Evolutionary conservation across 2,888 invertebrate species (phyloP), one percentile per base, ranked within the genome.

Genomic region (Troglohyphantes excavatus): DNA sequence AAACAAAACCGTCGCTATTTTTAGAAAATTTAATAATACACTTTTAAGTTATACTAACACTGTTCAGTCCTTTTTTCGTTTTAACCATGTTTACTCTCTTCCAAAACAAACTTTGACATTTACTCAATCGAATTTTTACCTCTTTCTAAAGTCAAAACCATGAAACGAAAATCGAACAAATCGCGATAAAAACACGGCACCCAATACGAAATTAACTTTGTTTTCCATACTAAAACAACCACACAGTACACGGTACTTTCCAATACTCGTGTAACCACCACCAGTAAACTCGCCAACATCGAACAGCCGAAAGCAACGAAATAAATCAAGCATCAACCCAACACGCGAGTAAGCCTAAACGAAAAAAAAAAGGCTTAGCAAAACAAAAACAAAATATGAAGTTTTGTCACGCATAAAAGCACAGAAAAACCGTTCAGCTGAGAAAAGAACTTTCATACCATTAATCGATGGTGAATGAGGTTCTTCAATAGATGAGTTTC

Each of bases 401-500:
- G 53, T 53, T 53, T 17, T 53, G 17, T 53, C 53, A 53, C 53
- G 53, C 53, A 53, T 53, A 53, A 39, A 53, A 53, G 17, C 13
- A 5, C n/a, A 53, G 27, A 72, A 72, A 46, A 43, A 0, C 46
- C 17, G 6, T 26, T 63, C 23, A 23, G 23, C 23, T 0, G 39
- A 70, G 23, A 63, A 63, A 78, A 39, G 23, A 78, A 43, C 65
- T 78, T 26, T 23, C 21, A 33, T 46, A 63, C 65, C 21, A 39
- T 65, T 81, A 81, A 70, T 68, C 81, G 81, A 81, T 81, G 53
- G 21, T 53, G 53, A 59, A 70, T 53, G 70, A 81, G 79, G 26
- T 59, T 46, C 46, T 9, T 27, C 13, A 39, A 43, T 26, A 79
- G 70, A 81, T 81, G 70, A 70, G 70, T 70, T 81, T 70, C 81